Base-by-base conservation (phyloP, 2,888 invertebrate species). In the Endotricha flammealis region DNA sequence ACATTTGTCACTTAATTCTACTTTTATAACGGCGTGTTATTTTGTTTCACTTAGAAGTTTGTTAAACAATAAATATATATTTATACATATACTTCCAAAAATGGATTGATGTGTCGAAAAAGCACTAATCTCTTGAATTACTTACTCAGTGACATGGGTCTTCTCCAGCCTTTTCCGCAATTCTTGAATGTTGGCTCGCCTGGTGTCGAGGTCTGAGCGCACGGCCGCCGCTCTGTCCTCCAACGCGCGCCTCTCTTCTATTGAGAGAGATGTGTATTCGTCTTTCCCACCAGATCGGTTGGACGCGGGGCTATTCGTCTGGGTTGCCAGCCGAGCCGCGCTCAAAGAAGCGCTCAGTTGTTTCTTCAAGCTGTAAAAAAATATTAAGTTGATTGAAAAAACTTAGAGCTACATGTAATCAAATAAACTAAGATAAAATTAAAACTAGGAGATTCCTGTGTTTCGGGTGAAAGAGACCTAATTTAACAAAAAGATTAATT, bases 101-200 rank as follows among this genome's bases (percentile, higher is more conserved):
- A n/a, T n/a, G n/a, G n/a, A n/a, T n/a, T n/a, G n/a, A n/a, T n/a
- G n/a, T n/a, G n/a, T n/a, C n/a, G n/a, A n/a, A n/a, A n/a, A n/a
- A n/a, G n/a, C n/a, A n/a, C n/a, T n/a, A n/a, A n/a, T n/a, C n/a
- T n/a, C n/a, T n/a, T n/a, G n/a, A 10, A 10, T 10, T 4, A 53
- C 93, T 91, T 77, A 96, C 95, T 95, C 96, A 14, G 95, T 95
- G 29, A 95, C 94, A 63, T 95, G 95, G 7, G 95, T 89, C 54
- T 93, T 90, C 54, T 95, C 95, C 12, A 96, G 86, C 0, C 94
- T 91, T 46, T 92, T 88, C 65, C 94, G 92, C 17, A 95, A 87
- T 59, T 95, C 94, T 65, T 93, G 93, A 57, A 96, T 95, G 44
- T 93, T 91, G 47, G 91, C 88, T 51, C 91, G 88, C 60, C 95